Percentiles rank a stretch among this genome's conserved stretches.
These are phyloP conservation scores for Syrrhaptes paradoxus DNA, from an alignment of 2,113 vertebrate genomes.

Conservation along the genomic window DNA sequence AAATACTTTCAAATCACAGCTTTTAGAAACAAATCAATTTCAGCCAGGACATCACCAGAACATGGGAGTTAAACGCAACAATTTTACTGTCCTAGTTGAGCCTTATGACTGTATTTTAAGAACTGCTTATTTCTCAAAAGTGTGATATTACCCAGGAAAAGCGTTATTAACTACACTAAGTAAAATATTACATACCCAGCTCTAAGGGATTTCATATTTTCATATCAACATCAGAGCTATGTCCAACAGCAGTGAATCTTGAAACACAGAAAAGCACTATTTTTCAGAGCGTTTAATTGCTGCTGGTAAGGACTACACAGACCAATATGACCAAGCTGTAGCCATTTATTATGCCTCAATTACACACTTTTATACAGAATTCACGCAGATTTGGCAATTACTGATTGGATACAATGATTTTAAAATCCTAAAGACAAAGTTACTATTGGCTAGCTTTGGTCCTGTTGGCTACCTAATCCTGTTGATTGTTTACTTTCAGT, in stretches of 20 bases:
- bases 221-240: background rate
- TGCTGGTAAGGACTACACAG: too few species aligned
- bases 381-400: too few species aligned
- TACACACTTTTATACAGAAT: too few species aligned
- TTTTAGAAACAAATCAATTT: background rate
- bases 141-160: background rate
- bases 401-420: too few species aligned
- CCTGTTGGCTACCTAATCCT: too few species aligned
- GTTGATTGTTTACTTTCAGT: too few species aligned
- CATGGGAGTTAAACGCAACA: accelerated
- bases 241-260: background rate
- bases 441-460: too few species aligned
- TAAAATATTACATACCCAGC: background rate
- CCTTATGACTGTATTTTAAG: background rate
- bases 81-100: background rate
- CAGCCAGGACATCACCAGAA: background rate
- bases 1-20: background rate
- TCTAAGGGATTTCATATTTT: background rate
- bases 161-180: background rate
- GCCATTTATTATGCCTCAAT: too few species aligned
- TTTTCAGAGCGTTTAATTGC: background rate
- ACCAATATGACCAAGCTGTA: too few species aligned
- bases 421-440: too few species aligned
- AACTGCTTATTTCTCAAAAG: background rate
- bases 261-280: background rate